Evolutionary conservation across 2,888 invertebrate genomes (phyloP).

Genomic region (Tribolium freemani): DNA sequence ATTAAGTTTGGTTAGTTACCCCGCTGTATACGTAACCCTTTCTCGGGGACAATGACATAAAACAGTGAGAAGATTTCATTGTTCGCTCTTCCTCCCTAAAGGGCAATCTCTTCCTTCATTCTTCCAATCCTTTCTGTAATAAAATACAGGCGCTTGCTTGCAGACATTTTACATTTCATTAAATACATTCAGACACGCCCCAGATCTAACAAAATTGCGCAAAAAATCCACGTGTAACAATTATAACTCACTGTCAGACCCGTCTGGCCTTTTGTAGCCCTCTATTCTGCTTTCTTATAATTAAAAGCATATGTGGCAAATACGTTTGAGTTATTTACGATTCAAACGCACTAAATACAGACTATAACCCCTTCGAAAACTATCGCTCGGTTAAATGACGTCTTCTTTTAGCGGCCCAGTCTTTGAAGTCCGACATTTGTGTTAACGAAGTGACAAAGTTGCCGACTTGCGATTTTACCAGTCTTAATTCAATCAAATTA

Average conservation of each 20-base stretch:
- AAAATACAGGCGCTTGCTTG: conserved; percentile 61
- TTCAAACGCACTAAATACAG: conserved; percentile 48
- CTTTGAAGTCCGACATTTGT: conserved; percentile 47
- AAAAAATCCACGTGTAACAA: conserved; percentile 20
- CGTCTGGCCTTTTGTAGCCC: not conserved
- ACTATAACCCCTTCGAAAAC: conserved; percentile 55
- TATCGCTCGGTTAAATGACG: conserved; percentile 53
- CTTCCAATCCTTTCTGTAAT: conserved; percentile 61
- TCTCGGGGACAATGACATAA: conserved; percentile 54
- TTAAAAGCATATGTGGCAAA: conserved; percentile 60
- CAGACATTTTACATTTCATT: conserved; percentile 64
- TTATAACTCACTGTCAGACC: conserved; percentile 28
- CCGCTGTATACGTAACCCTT: conserved; percentile 49
- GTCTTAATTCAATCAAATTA: conserved; percentile 19
- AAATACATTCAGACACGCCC: conserved; percentile 47
- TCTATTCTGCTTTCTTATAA: conserved; percentile 47
- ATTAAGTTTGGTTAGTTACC: conserved; percentile 47
- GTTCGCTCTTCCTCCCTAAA: conserved; percentile 55
- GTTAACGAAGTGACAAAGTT: conserved; percentile 44
- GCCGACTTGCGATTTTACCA: not conserved
- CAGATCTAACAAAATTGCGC: conserved; percentile 11
- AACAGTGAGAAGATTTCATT: conserved; percentile 56
- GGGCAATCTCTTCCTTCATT: conserved; percentile 60
- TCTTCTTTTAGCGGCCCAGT: conserved; percentile 54
- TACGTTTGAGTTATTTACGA: conserved; percentile 55